These are phyloP conservation scores for Henicopernis longicauda DNA, from an alignment of 2,113 vertebrate species.

Conservation along the genomic window DNA sequence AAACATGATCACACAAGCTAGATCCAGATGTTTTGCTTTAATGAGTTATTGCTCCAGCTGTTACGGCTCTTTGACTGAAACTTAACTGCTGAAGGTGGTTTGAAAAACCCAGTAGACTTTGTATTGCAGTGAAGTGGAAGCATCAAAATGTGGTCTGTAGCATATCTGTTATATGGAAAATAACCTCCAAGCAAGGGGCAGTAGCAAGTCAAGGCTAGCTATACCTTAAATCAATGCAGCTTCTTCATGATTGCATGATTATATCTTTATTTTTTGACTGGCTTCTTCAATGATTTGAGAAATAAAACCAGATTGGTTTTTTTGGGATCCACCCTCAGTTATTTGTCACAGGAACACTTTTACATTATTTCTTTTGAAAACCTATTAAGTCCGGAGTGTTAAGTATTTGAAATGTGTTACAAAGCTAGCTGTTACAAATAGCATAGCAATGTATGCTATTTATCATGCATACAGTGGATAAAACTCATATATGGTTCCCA, in stretches of 20 bases:
- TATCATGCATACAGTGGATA: neutral
- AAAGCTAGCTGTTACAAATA: neutral
- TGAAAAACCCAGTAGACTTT: neutral
- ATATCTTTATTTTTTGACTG: neutral
- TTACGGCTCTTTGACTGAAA: neutral
- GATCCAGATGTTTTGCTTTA: neutral
- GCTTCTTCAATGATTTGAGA: neutral
- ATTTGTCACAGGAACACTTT: neutral
- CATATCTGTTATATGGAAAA: neutral
- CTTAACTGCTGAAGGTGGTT: neutral
- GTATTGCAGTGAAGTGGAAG: neutral
- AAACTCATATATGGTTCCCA: neutral
- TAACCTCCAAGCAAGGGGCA: neutral
- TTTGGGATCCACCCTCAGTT: neutral
- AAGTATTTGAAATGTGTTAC: neutral
- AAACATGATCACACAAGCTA: neutral
- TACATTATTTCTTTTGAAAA: neutral
- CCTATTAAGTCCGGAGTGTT: neutral
- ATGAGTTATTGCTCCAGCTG: neutral
- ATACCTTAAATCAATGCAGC: neutral
- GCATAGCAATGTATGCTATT: no score
- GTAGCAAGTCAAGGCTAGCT: neutral
- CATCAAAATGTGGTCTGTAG: neutral
- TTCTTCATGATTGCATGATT: neutral
- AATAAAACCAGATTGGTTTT: neutral